phyloP scores from a whole-genome alignment of 2,113 vertebrate species.

The Apistogramma diplotaenia region DNA sequence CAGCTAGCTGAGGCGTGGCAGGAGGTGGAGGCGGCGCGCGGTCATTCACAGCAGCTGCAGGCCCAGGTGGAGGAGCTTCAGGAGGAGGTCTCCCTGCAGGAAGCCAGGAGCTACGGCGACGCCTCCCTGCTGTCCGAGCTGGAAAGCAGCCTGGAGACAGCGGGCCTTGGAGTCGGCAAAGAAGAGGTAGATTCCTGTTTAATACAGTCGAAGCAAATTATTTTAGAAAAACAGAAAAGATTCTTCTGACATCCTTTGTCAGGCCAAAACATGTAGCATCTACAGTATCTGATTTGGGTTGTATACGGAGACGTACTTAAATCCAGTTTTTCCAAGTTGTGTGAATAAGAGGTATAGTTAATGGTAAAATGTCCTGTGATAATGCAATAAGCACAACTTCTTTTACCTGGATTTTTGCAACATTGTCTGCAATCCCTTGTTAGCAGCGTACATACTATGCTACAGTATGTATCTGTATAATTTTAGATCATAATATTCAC shows the following conservation, averaged over 20 bases:
- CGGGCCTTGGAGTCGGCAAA: slow-evolving; percentile 50
- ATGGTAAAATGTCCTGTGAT: background rate
- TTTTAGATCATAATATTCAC: background rate
- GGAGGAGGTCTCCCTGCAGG: slow-evolving; percentile 71
- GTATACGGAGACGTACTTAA: background rate
- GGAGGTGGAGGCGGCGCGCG: slow-evolving; percentile 61
- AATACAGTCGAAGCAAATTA: background rate
- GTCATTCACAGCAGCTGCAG: slow-evolving; percentile 68
- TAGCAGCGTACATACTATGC: too few relatives aligned
- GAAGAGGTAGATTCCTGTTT: slow-evolving; percentile 60
- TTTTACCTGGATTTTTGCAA: background rate
- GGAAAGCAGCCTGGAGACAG: slow-evolving; percentile 66
- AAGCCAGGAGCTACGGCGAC: slow-evolving; percentile 47
- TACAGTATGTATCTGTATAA: background rate
- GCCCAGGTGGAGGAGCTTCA: slow-evolving; percentile 74
- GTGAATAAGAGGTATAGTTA: background rate
- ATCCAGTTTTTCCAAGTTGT: background rate
- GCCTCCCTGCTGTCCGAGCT: slow-evolving; percentile 75
- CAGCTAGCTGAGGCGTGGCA: slow-evolving; percentile 67
- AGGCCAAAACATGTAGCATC: background rate
- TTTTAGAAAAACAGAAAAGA: background rate
- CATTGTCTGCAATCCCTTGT: too few relatives aligned
- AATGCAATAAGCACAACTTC: background rate
- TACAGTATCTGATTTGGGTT: background rate
- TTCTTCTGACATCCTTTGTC: background rate